Evolutionary conservation across 2,888 invertebrate genomes (phyloP), one percentile per base, ranked within the genome.

Genomic region (Drosophila meridiana): DNA sequence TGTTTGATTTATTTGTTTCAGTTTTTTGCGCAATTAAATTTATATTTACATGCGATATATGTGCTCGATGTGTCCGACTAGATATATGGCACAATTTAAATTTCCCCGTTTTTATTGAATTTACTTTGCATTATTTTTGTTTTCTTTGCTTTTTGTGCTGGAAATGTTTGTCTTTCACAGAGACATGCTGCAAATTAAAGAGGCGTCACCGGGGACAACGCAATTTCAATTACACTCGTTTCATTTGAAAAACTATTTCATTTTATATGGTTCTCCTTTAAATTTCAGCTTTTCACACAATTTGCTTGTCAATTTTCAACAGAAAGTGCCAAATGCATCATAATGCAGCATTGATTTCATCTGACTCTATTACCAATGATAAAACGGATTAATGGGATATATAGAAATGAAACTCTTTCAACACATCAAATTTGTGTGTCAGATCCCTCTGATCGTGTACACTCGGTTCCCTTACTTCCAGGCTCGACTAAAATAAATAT

Each of bases 11-110:
- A 73, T 79, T 64, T 69, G 47, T 47, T 64, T 61, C 56, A 62
- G 28, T 69, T 80, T 82, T 83, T 81, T 81, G 71, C 75, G 80
- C 89, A 85, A 85, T 87, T 85, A 89, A 89, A 87, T 89, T 79
- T 89, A 76, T 87, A 87, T 85, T 89, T 85, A 87, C 87, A 76
- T 68, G 52, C 60, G 48, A 72, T 62, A 57, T 64, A 58, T 63
- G 63, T 64, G 50, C 26, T 55, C 59, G 77, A 66, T 73, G 66
- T 70, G 71, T 74, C 68, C 47, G 66, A 74, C 74, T 81, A 81
- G 64, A 81, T 80, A 80, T 78, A 77, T 81, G 78, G 59, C 68
- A 68, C 66, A 68, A 66, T 74, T 81, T 81, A 61, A 20, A 38
- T 40, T 65, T 53, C 4, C n/a, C 28, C 9, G 55, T 70, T 61